Evolutionary conservation across 2,797 vertebrate species (phyloP), one percentile per base, ranked within the genome.

Genomic region (Helarctos malayanus): DNA sequence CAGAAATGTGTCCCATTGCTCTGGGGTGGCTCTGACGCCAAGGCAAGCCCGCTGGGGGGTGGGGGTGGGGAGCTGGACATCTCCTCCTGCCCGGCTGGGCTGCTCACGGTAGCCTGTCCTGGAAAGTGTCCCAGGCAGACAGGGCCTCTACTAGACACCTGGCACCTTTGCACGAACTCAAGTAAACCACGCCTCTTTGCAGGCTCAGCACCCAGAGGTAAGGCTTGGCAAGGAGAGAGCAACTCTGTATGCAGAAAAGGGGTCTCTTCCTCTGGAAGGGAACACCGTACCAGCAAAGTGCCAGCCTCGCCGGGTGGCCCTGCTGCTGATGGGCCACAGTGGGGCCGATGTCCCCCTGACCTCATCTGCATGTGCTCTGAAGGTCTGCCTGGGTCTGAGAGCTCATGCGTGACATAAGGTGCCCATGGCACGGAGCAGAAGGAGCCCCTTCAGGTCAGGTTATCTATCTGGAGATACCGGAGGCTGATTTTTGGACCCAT

Each of bases 391-490:
- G 21, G 0, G 0, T 29, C 65, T 21, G 10, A 61, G 49, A 3
- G 54, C 29, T n/a, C 71, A 56, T 0, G 1, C 35, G 9, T 3
- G 7, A 35, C 29, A 21, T 16, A 54, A 59, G 5, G 47, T 59
- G 47, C 15, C 25, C 54, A 1, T 1, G 16, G 68, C 0, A 0
- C 0, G 13, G 6, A 3, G 71, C 41, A 27, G 14, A 85, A 76
- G 71, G 45, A 63, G 52, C 7, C 16, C 54, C 82, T 25, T 59
- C 57, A 9, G 52, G 56, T 32, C 88, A 45, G 57, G 35, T 47
- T 38, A 9, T 5, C 49, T 25, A 1, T 16, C 56, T 35, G 19
- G 47, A 27, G 82, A 21, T 49, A 45, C 54, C 5, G 0, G 49
- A 61, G 15, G 41, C 69, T 5, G 15, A 45, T 35, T 79, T 76